These are phyloP conservation scores for Anoplius nigerrimus DNA, from an alignment of 2,888 invertebrate species.

Conservation along the genomic window DNA sequence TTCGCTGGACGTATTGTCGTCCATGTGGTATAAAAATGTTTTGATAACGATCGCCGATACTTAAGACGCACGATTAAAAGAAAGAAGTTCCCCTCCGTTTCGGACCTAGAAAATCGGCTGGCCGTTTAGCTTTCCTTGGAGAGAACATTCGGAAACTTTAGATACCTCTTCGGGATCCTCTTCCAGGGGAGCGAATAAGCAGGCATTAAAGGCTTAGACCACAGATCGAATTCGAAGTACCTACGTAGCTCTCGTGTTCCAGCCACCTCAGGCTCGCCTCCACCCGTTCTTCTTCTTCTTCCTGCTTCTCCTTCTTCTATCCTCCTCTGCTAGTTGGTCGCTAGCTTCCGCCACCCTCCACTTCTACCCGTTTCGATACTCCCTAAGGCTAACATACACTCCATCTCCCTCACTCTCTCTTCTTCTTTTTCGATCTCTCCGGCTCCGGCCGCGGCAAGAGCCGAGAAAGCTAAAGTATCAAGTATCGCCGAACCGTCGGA, in stretches of 20 bases:
- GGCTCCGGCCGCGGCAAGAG: constrained; percentile 20
- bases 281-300: constrained; percentile 22
- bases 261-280: constrained; percentile 21
- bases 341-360: neutral
- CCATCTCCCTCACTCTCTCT: neutral
- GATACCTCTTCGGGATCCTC: constrained; percentile 61
- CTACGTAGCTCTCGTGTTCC: constrained; percentile 46
- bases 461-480: constrained; percentile 50
- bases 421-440: neutral
- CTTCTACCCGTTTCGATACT: constrained; percentile 13
- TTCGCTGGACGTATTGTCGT: neutral
- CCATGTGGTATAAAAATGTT: neutral
- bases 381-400: neutral
- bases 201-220: constrained; percentile 67
- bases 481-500: constrained; percentile 47
- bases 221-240: constrained; percentile 58
- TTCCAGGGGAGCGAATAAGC: constrained; percentile 64
- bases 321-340: constrained; percentile 1
- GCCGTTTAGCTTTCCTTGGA: constrained; percentile 53
- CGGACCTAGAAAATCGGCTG: constrained; percentile 47
- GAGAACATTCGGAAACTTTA: constrained; percentile 64
- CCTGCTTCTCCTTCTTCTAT: constrained; percentile 15
- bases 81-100: constrained; percentile 32
- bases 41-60: no score
- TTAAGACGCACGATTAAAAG: constrained; percentile 35